Evolutionary conservation across 2,888 invertebrate genomes (phyloP), one percentile per base, ranked within the genome.

Genomic region (Megaustenia siamemsis): DNA sequence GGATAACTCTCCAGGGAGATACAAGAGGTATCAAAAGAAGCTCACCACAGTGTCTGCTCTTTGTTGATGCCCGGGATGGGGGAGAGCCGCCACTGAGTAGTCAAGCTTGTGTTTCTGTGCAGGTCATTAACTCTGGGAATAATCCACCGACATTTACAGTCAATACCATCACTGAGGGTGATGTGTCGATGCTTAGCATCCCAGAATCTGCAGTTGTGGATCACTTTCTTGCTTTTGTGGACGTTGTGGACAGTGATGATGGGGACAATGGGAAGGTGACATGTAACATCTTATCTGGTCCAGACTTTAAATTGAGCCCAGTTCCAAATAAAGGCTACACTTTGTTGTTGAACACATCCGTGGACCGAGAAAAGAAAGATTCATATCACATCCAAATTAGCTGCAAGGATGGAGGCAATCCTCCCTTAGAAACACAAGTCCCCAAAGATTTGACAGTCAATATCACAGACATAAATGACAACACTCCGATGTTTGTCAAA

Each of bases 41-140:
- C 24, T 56, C 60, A 0, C 60, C 84, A 5, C 80, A 83, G 0
- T 86, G 87, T 76, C 69, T 84, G 24, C 43, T 89, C 45, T 85
- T 85, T 69, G 88, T 89, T 40, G 88, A 88, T 43, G 89, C 88
- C 53, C 53, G 80, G 8, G 90, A 90, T 68, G 85, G 88, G 2
- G 90, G 89, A 0, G 81, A 82, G 8, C 87, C 88, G 1, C 86
- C 89, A 0, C 84, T 86, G 28, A 87, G 84, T 80, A 81, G 88
- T 49, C 87, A 89, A 69, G 86, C 87, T 0, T 80, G 87, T 32
- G 88, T 89, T 21, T 82, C 83, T 21, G 85, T 90, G n/a, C 73
- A 68, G 28, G 96, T 98, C 15, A 97, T 97, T 91, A 93, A 94
- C 83, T 98, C 97, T 94, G 98, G 98, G 94, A 98, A 98, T 93